Conservation (phyloP, 1,140 invertebrate genomes). For the Drosophila bocki region DNA sequence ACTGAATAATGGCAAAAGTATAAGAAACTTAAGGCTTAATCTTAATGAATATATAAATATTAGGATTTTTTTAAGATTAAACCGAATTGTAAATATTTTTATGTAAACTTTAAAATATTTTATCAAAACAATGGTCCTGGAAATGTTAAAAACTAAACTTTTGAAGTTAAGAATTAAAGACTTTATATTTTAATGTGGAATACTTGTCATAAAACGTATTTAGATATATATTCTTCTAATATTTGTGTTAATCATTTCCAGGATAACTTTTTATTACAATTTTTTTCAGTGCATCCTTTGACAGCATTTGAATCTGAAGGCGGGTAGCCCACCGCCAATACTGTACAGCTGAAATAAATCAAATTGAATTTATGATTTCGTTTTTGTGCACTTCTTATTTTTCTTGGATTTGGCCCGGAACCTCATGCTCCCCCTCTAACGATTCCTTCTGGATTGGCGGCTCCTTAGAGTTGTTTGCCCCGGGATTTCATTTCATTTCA, state of each 20-base stretch:
- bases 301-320: slow-evolving; percentile 36
- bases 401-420: slow-evolving; percentile 10
- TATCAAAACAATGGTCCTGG: background rate
- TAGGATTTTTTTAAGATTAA: background rate
- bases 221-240: background rate
- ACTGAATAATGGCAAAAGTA: fast-evolving
- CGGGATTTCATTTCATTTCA: slow-evolving; percentile 65
- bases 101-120: background rate
- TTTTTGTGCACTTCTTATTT: slow-evolving; percentile 41
- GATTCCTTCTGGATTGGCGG: background rate
- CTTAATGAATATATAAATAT: background rate
- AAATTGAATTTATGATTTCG: slow-evolving; percentile 81
- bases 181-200: background rate
- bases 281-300: slow-evolving; percentile 2
- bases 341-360: slow-evolving; percentile 68
- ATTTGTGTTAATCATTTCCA: background rate
- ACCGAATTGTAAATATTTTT: too few relatives aligned
- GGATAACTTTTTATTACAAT: background rate
- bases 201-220: background rate
- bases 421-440: background rate
- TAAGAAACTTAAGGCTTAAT: background rate
- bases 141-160: background rate
- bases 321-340: slow-evolving; percentile 56
- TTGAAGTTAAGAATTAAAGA: background rate
- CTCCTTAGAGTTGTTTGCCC: slow-evolving; percentile 55